These are phyloP conservation scores for Nineta flava DNA, from an alignment of 2,888 invertebrate genomes.

Conservation along the genomic window DNA sequence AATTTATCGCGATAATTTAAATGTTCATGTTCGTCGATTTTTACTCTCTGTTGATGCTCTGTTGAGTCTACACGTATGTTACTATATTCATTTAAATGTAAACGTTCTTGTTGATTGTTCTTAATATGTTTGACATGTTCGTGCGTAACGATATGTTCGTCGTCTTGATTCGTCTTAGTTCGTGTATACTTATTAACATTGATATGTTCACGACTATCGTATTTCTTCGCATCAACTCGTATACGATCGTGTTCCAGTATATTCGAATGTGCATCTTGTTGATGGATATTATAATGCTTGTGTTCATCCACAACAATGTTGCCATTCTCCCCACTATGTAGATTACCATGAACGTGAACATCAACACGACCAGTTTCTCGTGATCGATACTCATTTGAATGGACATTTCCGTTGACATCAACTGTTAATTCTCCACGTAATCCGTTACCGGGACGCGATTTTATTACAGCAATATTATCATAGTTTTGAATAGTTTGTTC, in stretches of 20 bases:
- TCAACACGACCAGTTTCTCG: neutral
- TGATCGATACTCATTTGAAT: neutral
- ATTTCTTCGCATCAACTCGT: neutral
- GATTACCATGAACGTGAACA: neutral
- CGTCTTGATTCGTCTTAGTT: neutral
- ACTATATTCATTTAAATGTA: no score
- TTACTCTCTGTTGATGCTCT: no score
- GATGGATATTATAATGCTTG: neutral
- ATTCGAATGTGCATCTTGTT: neutral
- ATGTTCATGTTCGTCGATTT: no score
- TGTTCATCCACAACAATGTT: neutral
- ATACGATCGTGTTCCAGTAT: neutral
- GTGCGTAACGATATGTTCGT: neutral
- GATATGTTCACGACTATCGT: conserved; percentile 2
- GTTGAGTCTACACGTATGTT: no score
- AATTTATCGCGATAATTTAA: no score
- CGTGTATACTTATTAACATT: neutral
- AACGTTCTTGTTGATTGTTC: no score
- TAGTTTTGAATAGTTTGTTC: neutral
- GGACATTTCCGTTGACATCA: neutral
- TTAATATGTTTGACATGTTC: neutral
- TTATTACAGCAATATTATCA: neutral
- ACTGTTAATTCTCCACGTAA: neutral
- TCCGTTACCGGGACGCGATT: neutral
- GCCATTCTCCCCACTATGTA: neutral